Evolutionary conservation across 2,888 invertebrate genomes (phyloP).

Genomic region (Diloba caeruleocephala): DNA sequence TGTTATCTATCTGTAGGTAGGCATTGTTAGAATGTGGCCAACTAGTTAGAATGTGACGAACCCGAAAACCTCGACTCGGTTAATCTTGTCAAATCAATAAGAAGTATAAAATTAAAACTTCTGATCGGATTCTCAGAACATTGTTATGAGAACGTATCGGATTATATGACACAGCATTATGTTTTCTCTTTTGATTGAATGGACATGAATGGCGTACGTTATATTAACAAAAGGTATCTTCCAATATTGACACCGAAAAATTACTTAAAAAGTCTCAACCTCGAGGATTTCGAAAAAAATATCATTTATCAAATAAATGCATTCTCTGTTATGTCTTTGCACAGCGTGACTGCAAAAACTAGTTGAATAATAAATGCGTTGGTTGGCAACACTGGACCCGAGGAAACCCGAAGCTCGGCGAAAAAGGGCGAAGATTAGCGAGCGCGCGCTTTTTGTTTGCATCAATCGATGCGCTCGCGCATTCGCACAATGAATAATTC

Average conservation of each 20-base stretch:
- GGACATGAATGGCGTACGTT: slow-evolving; percentile 69
- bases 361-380: slow-evolving; percentile 85
- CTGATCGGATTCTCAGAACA: slow-evolving; percentile 69
- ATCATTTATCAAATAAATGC: slow-evolving; percentile 88
- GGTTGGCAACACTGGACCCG: slow-evolving; percentile 84
- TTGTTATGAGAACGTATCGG: slow-evolving; percentile 68
- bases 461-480: slow-evolving; percentile 89
- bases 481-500: slow-evolving; percentile 89
- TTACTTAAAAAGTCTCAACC: slow-evolving; percentile 65
- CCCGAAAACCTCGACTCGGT: slow-evolving; percentile 62
- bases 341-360: slow-evolving; percentile 87
- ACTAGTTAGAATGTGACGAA: slow-evolving; percentile 57
- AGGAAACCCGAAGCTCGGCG: slow-evolving; percentile 77
- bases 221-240: slow-evolving; percentile 69
- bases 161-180: slow-evolving; percentile 75
- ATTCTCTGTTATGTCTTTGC: slow-evolving; percentile 85
- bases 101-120: slow-evolving; percentile 70
- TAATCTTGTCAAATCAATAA: slow-evolving; percentile 73
- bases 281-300: slow-evolving; percentile 68
- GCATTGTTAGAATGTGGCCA: slow-evolving; percentile 54
- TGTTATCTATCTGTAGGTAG: slow-evolving; percentile 58
- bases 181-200: slow-evolving; percentile 72
- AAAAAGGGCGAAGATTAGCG: slow-evolving; percentile 88
- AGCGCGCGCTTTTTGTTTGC: slow-evolving; percentile 87
- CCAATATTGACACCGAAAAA: slow-evolving; percentile 80